Evolutionary conservation across 35 echinoderm and acorn worm species (phyloP), one percentile per base, ranked within the genome.

Genomic region (Apostichopus parvimensis): DNA sequence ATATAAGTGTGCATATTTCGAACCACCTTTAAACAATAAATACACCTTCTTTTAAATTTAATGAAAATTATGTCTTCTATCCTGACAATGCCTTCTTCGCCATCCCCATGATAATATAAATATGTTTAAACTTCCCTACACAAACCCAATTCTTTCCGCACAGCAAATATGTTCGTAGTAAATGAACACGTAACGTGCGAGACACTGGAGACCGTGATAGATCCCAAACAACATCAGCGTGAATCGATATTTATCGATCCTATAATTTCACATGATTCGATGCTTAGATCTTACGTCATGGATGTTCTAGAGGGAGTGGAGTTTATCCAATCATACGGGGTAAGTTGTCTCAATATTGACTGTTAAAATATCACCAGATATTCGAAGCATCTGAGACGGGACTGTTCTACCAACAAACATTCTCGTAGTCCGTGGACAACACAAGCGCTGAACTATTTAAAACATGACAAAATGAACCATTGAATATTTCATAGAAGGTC

Each of bases 221-320:
- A 73, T 21, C 71, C 14, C 15, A 73, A 5, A 1, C 71, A 73
- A n/a, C 15, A 73, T 17, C 13, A 73, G 6, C 71, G 71, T n/a
- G 71, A 73, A 73, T 73, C 71, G n/a, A n/a, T 73, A 73, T 73
- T n/a, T 17, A n/a, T 73, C 14, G 71, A 73, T 18, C 71, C 71
- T 6, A 18, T 73, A 1, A n/a, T 17, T 73, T 18, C 71, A 18
- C 71, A 18, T 73, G 15, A 73, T 21, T 73, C 0, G 7, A 59
- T 11, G 6, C 6, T 59, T 59, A n/a, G 12, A 6, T 73, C 71
- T 17, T 73, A 73, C 71, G 71, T 73, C 8, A n/a, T 73, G 71
- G 71, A 73, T 17, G n/a, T 73, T n/a, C n/a, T 73, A 18, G 71
- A 73, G 21, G 71, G 71, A 73, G 17, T 73, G 71, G 71, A 73